These are phyloP conservation scores for Rhinichthys klamathensis DNA, from an alignment of 2,113 vertebrate genomes.

Conservation along the genomic window DNA sequence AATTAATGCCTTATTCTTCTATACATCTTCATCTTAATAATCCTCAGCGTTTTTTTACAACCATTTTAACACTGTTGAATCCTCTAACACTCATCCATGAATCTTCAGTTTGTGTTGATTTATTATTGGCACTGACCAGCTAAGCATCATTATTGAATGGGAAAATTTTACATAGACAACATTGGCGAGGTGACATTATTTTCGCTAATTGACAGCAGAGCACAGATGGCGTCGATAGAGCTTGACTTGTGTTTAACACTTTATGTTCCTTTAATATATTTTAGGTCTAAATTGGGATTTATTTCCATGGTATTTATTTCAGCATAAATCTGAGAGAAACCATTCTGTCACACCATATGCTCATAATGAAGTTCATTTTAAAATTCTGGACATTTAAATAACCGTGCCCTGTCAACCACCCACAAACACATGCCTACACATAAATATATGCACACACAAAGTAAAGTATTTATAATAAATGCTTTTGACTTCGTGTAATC, in stretches of 20 bases:
- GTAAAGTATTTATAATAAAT: slow-evolving; percentile 9
- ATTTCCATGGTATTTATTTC: slow-evolving; percentile 11
- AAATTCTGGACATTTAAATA: slow-evolving; percentile 10
- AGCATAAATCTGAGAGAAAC: neutral
- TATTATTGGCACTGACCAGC: neutral
- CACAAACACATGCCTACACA: slow-evolving; percentile 7
- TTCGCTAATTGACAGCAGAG: neutral
- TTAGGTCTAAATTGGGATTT: neutral
- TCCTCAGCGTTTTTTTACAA: neutral
- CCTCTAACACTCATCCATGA: neutral
- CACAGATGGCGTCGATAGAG: neutral
- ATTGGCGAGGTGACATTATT: neutral
- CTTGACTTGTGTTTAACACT: neutral
- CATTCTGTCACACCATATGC: slow-evolving; percentile 28
- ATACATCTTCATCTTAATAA: neutral
- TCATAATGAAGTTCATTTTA: neutral
- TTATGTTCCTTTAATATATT: neutral
- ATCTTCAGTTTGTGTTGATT: neutral
- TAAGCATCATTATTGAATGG: neutral
- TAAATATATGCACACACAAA: slow-evolving; percentile 9
- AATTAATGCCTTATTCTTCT: neutral
- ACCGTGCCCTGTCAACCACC: neutral
- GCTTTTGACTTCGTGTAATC: neutral
- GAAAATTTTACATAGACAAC: neutral
- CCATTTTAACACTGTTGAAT: neutral